Base-by-base conservation (phyloP, 2,888 invertebrate species). In the Ormyrus nitidulus region DNA sequence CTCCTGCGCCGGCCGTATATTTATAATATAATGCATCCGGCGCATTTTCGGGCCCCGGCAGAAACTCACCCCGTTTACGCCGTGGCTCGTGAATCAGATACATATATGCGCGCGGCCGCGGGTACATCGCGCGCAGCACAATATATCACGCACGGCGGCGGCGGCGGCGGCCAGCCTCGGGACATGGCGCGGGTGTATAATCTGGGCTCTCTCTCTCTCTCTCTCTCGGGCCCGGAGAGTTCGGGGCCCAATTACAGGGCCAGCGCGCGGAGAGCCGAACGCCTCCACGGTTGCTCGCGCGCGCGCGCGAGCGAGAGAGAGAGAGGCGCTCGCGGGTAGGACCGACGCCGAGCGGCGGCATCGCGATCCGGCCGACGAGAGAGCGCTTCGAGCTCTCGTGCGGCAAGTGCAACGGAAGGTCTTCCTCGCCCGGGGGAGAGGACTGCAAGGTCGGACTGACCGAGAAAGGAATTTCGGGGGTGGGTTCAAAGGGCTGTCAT, bases 121-220 rank as follows among this genome's bases (percentile, higher is more conserved):
- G 19, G 19, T 19, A 19, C 19, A 19, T 19, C 19, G 19, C 19
- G 19, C 88, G 85, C 86, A 86, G 70, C 74, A 75, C 19, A 69
- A 77, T 74, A 81, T 81, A 80, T 74, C 61, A 81, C 79, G 72
- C 79, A 53, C 11, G 19, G 87, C 87, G 85, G 86, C 86, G 86
- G 87, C 84, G 69, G 61, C 54, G 48, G 59, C 73, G 80, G 9
- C 69, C 85, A 84, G 87, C 90, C 90, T 88, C 88, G 84, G 90
- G 90, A 90, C 89, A 90, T 86, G 19, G 87, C 88, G 90, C 89
- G 90, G 90, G 90, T 90, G 90, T 90, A 90, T 90, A 90, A 90
- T 90, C 90, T 90, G 88, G 88, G 19, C n/a, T n/a, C n/a, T n/a
- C n/a, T n/a, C 19, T 19, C 19, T 19, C 19, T 19, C 19, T 19